Evolutionary conservation across 35 echinoderm and acorn worm species (phyloP).

Genomic region (Lytechinus variegatus): DNA sequence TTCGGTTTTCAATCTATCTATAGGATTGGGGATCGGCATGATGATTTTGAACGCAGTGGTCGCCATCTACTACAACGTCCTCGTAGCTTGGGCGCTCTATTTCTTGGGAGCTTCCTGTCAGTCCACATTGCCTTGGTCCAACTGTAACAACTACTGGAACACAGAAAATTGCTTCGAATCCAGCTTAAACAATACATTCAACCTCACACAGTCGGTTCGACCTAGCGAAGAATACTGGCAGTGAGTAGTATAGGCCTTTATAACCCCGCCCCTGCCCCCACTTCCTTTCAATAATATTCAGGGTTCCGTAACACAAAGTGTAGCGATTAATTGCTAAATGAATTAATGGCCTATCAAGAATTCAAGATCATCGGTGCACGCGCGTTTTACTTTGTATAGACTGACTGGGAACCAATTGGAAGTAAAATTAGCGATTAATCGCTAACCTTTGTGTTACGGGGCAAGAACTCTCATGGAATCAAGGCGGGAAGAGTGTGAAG

Average conservation of each 20-base stretch:
- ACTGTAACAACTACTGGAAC: conserved; percentile 82
- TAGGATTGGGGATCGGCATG: conserved; percentile 89
- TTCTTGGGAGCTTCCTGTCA: conserved; percentile 72
- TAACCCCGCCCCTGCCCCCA: background rate
- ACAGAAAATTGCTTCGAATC: conserved; percentile 65
- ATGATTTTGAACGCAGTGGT: conserved; percentile 58
- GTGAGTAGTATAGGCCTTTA: conserved; percentile 45
- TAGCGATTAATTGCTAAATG: no score
- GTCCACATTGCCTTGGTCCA: conserved; percentile 64
- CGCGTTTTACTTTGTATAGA: no score
- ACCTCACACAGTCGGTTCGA: background rate
- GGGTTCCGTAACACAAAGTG: no score
- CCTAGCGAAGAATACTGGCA: conserved; percentile 76
- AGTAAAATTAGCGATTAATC: no score
- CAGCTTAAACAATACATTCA: conserved; percentile 12
- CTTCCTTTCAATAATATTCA: background rate
- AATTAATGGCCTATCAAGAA: background rate
- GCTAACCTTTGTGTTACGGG: no score
- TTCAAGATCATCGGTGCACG: background rate
- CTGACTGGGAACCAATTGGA: no score
- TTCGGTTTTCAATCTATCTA: background rate
- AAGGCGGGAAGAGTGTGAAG: background rate
- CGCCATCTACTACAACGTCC: conserved; percentile 84
- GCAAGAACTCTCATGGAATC: background rate
- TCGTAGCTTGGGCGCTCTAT: conserved; percentile 77